Conservation (phyloP, 2,888 invertebrate genomes). For the Atherix ibis region DNA sequence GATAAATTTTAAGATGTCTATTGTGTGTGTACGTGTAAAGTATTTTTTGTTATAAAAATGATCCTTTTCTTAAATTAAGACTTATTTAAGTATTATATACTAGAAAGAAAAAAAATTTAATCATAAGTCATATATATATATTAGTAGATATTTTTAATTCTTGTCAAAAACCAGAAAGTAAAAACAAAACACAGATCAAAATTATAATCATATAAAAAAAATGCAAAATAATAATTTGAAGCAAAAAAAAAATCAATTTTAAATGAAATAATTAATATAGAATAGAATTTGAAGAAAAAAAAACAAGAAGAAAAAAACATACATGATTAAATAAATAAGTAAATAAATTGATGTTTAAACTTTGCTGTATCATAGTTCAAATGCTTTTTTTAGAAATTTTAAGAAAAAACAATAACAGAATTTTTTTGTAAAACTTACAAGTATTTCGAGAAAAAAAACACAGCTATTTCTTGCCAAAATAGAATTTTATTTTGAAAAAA, state of each 20-base stretch:
- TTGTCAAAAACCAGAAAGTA: no score
- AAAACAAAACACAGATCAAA: no score
- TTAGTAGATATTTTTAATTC: no score
- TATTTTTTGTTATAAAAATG: no score
- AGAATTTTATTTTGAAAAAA: conserved; percentile 9
- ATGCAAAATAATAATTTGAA: neutral
- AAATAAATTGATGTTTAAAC: no score
- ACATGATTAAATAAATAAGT: no score
- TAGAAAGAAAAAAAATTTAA: no score
- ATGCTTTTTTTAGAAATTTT: conserved; percentile 4
- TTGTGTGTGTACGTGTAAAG: conserved; percentile 11
- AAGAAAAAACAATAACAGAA: neutral
- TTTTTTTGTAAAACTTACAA: conserved; percentile 3
- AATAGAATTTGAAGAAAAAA: neutral
- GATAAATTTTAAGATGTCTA: no score
- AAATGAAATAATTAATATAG: neutral
- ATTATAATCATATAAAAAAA: neutral
- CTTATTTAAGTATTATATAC: no score
- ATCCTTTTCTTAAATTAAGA: no score
- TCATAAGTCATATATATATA: no score
- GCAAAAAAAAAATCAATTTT: neutral
- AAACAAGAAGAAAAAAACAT: neutral
- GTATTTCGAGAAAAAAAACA: neutral
- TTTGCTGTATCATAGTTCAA: conserved; percentile 8
- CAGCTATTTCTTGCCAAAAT: conserved; percentile 10